Conservation (phyloP, 2,888 invertebrate genomes). For the Lypha dubia region DNA sequence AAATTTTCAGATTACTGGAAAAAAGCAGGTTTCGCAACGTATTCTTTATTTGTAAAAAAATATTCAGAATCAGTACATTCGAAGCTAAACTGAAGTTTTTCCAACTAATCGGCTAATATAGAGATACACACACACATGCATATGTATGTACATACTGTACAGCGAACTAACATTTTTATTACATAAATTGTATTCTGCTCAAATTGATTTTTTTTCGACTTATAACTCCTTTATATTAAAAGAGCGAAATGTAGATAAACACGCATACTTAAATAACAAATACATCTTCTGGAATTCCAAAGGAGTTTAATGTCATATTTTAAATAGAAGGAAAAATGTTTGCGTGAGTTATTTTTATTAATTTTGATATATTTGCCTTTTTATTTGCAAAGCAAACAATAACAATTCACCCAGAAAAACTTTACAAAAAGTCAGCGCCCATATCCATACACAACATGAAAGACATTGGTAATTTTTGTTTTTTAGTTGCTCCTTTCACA, state of each 20-base stretch:
- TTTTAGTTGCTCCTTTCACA: conserved; percentile 18
- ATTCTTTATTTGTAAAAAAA: no score
- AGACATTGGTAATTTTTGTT: conserved; percentile 76
- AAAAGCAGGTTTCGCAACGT: no score
- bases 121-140: no score
- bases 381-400: conserved; percentile 22
- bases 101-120: no score
- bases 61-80: no score
- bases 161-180: no score
- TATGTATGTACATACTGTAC: no score
- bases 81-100: no score
- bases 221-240: no score
- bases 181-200: no score
- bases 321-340: conserved; percentile 34
- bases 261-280: conserved; percentile 59
- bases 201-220: no score
- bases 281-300: not conserved
- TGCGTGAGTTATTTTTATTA: conserved; percentile 67
- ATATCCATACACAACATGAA: conserved; percentile 78
- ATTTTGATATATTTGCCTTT: conserved; percentile 53
- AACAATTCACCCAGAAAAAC: not conserved
- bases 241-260: conserved; percentile 32
- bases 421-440: conserved; percentile 64
- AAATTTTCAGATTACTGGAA: no score
- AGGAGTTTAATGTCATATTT: conserved; percentile 15